Base-by-base conservation (phyloP, 2,113 vertebrate genomes). In the Seriola dumerili region DNA sequence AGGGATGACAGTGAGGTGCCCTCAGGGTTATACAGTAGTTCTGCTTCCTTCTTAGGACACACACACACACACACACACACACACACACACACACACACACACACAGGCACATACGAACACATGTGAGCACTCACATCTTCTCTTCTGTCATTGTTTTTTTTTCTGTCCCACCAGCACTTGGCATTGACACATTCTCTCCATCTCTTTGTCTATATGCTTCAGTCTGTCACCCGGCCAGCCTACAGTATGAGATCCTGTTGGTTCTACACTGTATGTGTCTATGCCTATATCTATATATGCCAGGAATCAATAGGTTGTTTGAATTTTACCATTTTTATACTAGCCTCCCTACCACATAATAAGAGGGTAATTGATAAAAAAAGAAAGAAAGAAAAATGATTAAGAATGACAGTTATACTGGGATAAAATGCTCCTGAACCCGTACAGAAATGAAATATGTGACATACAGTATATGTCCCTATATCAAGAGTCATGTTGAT, bases 1-100 rank as follows among this genome's bases (percentile, higher is more conserved):
- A 75, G 63, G 52, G 74, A 76, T 80, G 85, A 83, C 85, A 86
- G 87, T 63, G 65, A 85, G 38, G 48, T 52, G 38, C 72, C 82
- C 81, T 67, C 77, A 25, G 88, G 87, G 80, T 81, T 64, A 63
- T 69, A 40, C 36, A 55, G 59, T 46, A 34, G 38, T 63, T 67
- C 77, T 38, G 17, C 21, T 25, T 70, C 62, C 34, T 63, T 72
- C 29, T 64, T 17, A 34, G 63, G 32, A 54, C 21, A 19, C 69
- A 58, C 36, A 25, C 50, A 54, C n/a, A 59, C 34, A 61, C 36
- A 50, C 64, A 44, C 55, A 46, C 57, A 36, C 38, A 54, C 21
- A 19, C 69, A 58, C 36, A 25, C 50, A 54, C 17, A 59, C 34
- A 61, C 36, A 50, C 64, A 44, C 55, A 38, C 64, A 44, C 55